Base-by-base conservation (phyloP, 2,888 invertebrate species). In the Cetonia aurata region DNA sequence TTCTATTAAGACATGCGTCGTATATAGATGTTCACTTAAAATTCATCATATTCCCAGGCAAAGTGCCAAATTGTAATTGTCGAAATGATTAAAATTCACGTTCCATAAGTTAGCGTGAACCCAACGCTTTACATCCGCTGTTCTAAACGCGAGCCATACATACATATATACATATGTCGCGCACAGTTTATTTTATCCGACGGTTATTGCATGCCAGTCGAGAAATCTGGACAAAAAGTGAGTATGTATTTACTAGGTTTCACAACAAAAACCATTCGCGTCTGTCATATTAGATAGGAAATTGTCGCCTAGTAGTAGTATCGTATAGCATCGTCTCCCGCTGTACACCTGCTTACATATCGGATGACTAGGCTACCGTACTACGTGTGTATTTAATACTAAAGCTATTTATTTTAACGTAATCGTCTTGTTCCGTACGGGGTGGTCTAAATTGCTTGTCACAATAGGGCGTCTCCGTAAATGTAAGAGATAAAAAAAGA, bases 291-390 rank as follows among this genome's bases (percentile, higher is more conserved):
- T 62, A 62, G 62, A 62, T 62, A 46, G 48, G 33, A 62, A 62
- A 48, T 62, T 48, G 10, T 62, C 33, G 48, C 12, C 25, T 25
- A 25, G 25, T 25, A 25, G 25, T 25, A 31, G 48, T 62, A 48
- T 62, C 62, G 37, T 62, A 48, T 62, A 62, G 62, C 48, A 13
- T 62, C 44, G 48, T 25, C 25, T 25, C 13, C 17, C 62, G 62
- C 48, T 62, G 62, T 62, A 62, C 62, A 62, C 62, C 62, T 62
- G 62, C 31, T 62, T 48, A 25, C 1, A 48, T 62, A 62, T 62
- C 62, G 33, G 48, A 48, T 62, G 48, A 33, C 62, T 62, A 42
- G 17, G 19, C 42, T 59, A 10, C 42, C 25, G 37, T 48, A 33
- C 15, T 31, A 48, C 33, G 48, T 15, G 4, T 25, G 48, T 33